phyloP scores from a whole-genome alignment of 2,888 invertebrate genomes.

The Chaetoderma sp. region DNA sequence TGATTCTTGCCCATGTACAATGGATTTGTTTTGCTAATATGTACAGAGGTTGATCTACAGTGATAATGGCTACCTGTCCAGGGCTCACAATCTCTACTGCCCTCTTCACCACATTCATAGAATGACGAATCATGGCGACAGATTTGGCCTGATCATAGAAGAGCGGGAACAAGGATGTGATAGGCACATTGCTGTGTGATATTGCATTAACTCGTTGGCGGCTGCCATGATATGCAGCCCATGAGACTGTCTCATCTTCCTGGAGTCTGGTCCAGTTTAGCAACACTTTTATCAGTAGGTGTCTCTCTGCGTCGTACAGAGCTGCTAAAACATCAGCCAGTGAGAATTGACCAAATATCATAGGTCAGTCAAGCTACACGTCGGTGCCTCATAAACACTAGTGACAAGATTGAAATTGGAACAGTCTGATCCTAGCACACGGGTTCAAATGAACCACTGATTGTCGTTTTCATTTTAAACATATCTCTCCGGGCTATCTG shows the following conservation, averaged over 20 bases:
- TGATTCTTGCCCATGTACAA: background rate
- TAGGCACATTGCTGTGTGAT: background rate
- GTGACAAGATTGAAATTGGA: background rate
- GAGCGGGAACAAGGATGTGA: too few species aligned
- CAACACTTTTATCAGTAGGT: too few species aligned
- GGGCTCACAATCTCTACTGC: background rate
- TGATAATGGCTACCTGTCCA: background rate
- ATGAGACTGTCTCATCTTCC: background rate
- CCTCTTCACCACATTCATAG: too few species aligned
- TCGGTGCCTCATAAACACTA: background rate
- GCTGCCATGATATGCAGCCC: background rate
- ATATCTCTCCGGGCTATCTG: background rate
- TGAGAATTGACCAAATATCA: too few species aligned
- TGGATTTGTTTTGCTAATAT: background rate
- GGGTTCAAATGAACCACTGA: background rate
- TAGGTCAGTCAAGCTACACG: background rate
- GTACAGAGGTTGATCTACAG: background rate
- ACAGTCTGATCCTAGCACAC: background rate
- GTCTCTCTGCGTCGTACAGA: too few species aligned
- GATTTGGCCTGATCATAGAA: too few species aligned
- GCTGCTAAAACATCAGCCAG: too few species aligned
- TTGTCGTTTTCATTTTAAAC: background rate
- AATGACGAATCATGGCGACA: too few species aligned
- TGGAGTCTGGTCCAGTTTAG: too few species aligned
- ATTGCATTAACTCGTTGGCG: background rate